Percentiles rank a stretch among this genome's conserved stretches.
These are phyloP conservation scores for Psittacula echo DNA, from an alignment of 2,797 vertebrate species.

Conservation along the genomic window DNA sequence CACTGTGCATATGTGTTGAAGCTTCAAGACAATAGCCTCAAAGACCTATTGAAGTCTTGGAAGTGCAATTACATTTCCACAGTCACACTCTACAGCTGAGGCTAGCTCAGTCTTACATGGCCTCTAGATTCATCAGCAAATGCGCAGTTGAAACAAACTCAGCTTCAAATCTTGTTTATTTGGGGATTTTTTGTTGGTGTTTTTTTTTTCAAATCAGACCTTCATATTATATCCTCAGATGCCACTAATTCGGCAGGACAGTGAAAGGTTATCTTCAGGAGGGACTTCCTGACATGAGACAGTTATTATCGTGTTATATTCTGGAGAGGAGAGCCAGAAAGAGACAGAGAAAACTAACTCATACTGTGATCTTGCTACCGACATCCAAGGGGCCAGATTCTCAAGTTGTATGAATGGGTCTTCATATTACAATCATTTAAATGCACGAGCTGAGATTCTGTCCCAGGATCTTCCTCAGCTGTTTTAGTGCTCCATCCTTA, in stretches of 20 bases:
- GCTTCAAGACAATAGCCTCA: background rate
- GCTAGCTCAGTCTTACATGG: background rate
- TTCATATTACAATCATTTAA: background rate
- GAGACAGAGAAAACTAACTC: background rate
- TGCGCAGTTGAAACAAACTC: background rate
- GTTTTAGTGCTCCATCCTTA: background rate
- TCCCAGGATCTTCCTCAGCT: background rate
- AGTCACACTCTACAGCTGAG: background rate
- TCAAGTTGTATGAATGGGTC: background rate
- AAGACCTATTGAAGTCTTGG: background rate
- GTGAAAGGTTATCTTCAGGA: background rate
- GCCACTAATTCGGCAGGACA: background rate
- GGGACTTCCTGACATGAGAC: background rate
- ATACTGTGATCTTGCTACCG: background rate
- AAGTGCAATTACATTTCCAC: background rate
- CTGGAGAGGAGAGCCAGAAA: background rate
- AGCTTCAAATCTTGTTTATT: background rate
- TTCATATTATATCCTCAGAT: background rate
- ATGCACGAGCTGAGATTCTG: background rate
- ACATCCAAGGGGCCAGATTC: background rate
- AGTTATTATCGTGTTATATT: background rate
- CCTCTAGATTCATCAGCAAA: background rate
- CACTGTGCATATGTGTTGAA: slow-evolving; percentile 27
- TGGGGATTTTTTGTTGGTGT: background rate
- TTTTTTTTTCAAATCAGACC: background rate